phyloP scores from a whole-genome alignment of 2,113 vertebrate species.

The Cynopterus brachyotis region DNA sequence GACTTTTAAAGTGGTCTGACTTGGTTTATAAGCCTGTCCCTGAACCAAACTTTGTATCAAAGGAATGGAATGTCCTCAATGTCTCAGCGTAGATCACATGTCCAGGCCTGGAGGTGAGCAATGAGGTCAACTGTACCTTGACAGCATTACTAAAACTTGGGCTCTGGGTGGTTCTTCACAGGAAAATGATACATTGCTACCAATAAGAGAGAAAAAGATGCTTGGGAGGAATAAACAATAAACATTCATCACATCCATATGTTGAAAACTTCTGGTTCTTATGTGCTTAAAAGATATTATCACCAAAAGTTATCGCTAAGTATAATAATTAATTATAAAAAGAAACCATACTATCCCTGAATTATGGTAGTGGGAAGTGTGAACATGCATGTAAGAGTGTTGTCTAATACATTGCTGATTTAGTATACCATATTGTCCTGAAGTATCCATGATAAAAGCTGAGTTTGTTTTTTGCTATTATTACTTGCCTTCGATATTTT shows the following conservation, averaged over 20 bases:
- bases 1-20: background rate
- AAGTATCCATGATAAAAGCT: background rate
- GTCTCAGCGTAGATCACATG: background rate
- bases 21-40: background rate
- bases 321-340: background rate
- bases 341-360: background rate
- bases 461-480: background rate
- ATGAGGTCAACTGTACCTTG: background rate
- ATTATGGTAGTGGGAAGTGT: background rate
- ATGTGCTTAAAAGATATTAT: background rate
- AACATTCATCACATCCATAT: background rate
- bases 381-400: accelerated
- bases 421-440: background rate
- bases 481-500: background rate
- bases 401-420: background rate
- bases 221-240: background rate
- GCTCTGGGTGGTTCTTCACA: background rate
- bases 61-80: background rate
- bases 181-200: background rate
- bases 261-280: background rate
- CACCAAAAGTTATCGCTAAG: background rate
- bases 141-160: background rate
- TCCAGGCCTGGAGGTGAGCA: background rate
- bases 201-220: background rate
- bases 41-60: background rate